Evolutionary conservation across 2,113 vertebrate genomes (phyloP).

Genomic region (Oncorhynchus masou): DNA sequence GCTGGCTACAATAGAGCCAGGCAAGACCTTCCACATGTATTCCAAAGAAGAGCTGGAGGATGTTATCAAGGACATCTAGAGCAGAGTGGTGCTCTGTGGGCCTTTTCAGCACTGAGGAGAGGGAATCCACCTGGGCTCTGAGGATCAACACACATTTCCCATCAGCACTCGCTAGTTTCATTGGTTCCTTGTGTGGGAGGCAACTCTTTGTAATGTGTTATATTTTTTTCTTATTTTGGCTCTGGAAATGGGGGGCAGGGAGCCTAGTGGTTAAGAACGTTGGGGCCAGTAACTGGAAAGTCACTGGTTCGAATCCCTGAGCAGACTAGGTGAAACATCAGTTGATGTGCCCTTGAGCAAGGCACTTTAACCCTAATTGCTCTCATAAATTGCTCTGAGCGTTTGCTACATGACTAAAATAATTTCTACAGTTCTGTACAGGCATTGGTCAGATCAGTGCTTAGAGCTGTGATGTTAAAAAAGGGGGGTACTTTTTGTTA

Average conservation of each 20-base stretch:
- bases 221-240: constrained; percentile 39
- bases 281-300: too few relatives aligned
- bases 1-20: constrained; percentile 93
- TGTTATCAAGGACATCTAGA: constrained; percentile 97
- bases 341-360: too few relatives aligned
- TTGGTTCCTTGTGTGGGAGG: constrained; percentile 42
- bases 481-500: constrained; percentile 68
- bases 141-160: neutral
- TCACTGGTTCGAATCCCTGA: too few relatives aligned
- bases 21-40: constrained; percentile 98
- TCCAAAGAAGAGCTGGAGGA: constrained; percentile 97
- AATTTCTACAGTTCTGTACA: constrained; percentile 62
- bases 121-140: neutral
- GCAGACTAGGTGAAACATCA: too few relatives aligned
- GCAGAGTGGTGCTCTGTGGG: constrained; percentile 23
- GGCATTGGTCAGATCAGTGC: constrained; percentile 44
- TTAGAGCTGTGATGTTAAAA: constrained; percentile 41
- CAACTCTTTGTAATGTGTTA: constrained; percentile 12
- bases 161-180: constrained; percentile 54
- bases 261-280: too few relatives aligned
- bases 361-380: too few relatives aligned
- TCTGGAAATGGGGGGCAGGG: too few relatives aligned
- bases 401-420: too few relatives aligned
- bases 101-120: neutral
- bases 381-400: too few relatives aligned